phyloP scores from a whole-genome alignment of 2,113 vertebrate species.

The Picathartes gymnocephalus region DNA sequence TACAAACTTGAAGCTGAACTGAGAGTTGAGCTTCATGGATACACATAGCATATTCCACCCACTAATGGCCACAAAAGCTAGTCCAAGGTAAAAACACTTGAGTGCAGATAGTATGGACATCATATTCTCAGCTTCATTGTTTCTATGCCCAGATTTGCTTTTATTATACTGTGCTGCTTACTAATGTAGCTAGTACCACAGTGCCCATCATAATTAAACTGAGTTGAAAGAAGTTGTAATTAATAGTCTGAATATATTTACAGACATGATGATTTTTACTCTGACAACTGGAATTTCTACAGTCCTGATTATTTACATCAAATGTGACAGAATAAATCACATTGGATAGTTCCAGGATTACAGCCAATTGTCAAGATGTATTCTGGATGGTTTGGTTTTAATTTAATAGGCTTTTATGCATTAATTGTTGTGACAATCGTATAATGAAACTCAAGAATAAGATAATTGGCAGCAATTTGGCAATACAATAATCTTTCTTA shows the following conservation, averaged over 20 bases:
- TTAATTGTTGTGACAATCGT: neutral
- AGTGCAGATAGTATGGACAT: neutral
- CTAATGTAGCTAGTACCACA: neutral
- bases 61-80: neutral
- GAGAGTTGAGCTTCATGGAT: neutral
- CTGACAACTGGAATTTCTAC: neutral
- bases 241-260: neutral
- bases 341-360: neutral
- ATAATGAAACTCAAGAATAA: neutral
- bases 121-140: neutral
- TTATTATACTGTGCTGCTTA: neutral
- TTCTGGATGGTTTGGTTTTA: neutral
- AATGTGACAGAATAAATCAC: neutral
- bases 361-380: neutral
- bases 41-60: neutral
- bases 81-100: neutral
- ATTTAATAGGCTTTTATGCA: neutral
- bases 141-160: neutral
- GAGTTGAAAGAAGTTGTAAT: neutral
- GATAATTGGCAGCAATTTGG: neutral
- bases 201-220: neutral
- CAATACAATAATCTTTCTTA: neutral
- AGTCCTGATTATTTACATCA: neutral
- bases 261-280: neutral
- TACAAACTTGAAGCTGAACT: neutral